phyloP scores from a whole-genome alignment of 2,888 invertebrate species.

The Strigamia crassipes region DNA sequence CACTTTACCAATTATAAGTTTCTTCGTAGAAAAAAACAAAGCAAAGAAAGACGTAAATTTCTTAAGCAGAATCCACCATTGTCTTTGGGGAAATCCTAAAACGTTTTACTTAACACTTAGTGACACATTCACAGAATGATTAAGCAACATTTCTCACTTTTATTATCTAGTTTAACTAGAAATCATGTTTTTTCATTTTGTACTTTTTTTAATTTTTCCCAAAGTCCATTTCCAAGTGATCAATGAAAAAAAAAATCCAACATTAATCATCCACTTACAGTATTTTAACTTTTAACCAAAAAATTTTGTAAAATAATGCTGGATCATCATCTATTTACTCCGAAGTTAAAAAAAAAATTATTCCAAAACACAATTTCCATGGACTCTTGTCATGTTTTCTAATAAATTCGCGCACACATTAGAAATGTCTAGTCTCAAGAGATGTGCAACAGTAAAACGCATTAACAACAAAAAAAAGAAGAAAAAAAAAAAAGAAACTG shows the following conservation, averaged over 20 bases:
- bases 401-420: background rate
- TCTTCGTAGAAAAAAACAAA: background rate
- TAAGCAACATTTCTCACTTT: background rate
- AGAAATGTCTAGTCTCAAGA: slow-evolving; percentile 5
- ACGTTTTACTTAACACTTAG: background rate
- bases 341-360: too few relatives aligned
- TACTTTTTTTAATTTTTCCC: too few relatives aligned
- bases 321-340: too few relatives aligned
- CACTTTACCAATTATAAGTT: slow-evolving; percentile 16
- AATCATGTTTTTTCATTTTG: too few relatives aligned
- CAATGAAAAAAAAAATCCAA: background rate
- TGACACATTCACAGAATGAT: background rate
- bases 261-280: background rate
- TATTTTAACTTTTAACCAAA: background rate
- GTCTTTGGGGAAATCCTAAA: background rate
- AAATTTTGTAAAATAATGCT: too few relatives aligned
- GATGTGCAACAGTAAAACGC: background rate
- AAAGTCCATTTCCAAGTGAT: background rate
- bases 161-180: background rate
- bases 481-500: background rate
- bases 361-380: background rate
- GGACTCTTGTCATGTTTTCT: background rate
- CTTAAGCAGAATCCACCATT: background rate
- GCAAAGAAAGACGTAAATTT: slow-evolving; percentile 1
- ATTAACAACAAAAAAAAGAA: background rate